These are phyloP conservation scores for Vespertilio murinus DNA, from an alignment of 2,797 vertebrate species.

Conservation along the genomic window DNA sequence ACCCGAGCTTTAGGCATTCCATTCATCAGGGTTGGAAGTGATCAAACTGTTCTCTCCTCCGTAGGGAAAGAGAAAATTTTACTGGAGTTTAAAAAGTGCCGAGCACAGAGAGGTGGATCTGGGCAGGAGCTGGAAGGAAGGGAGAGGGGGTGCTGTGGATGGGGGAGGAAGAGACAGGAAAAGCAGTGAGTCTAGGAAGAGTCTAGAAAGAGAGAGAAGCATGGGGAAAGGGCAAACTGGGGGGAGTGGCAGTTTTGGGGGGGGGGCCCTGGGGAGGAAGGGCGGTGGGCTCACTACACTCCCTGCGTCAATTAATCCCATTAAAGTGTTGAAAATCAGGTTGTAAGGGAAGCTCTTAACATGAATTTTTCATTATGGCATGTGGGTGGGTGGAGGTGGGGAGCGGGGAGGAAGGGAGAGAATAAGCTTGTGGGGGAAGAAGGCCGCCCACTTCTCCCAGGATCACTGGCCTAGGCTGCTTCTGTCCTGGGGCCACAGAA, in stretches of 20 bases:
- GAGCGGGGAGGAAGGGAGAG: neutral
- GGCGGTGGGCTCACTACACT: neutral
- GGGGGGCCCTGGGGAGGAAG: neutral
- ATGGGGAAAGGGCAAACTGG: neutral
- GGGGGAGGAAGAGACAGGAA: neutral
- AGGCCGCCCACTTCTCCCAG: neutral
- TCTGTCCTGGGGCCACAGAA: neutral
- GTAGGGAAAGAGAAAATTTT: neutral
- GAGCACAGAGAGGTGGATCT: neutral
- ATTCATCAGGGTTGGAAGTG: neutral
- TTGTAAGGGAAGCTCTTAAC: slow-evolving; percentile 53
- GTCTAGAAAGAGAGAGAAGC: neutral
- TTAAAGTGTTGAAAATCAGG: slow-evolving; percentile 75
- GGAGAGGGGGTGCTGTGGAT: neutral
- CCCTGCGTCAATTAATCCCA: slow-evolving; percentile 62
- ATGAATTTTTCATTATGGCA: slow-evolving; percentile 69
- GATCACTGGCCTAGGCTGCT: neutral
- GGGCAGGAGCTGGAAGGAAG: neutral
- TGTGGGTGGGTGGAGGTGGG: neutral
- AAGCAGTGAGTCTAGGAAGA: neutral
- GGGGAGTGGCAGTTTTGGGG: neutral
- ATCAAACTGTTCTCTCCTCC: neutral
- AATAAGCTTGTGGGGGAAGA: neutral
- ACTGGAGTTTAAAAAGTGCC: neutral
- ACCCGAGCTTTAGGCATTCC: neutral